Evolutionary conservation across 2,797 vertebrate species (phyloP).

Genomic region (Characodon lateralis): DNA sequence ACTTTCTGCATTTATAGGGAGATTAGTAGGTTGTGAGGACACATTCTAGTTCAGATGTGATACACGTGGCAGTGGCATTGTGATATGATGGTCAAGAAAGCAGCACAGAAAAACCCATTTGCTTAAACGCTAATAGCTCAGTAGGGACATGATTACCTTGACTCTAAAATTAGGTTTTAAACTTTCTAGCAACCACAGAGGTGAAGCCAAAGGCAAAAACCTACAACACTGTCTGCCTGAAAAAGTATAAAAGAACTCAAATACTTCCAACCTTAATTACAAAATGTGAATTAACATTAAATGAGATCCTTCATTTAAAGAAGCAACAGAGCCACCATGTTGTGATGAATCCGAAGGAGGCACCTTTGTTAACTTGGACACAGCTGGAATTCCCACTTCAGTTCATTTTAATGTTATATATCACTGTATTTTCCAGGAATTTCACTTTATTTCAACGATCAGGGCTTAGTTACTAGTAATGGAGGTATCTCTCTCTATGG

Average conservation of each 20-base stretch:
- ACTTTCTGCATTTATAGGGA: not conserved
- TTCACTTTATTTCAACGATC: slow-evolving; percentile 48
- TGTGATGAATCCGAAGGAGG: slow-evolving; percentile 21
- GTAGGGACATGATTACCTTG: not conserved
- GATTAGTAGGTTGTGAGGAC: not conserved
- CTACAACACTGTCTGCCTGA: not conserved
- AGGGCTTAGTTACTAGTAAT: slow-evolving; percentile 41
- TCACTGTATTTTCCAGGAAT: slow-evolving; percentile 28
- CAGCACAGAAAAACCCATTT: not conserved
- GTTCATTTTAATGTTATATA: slow-evolving; percentile 28
- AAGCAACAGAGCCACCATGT: not conserved
- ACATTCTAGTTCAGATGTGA: not conserved
- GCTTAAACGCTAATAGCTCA: not conserved
- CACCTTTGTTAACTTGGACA: slow-evolving; percentile 32
- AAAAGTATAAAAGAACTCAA: not conserved
- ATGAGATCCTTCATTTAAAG: not conserved
- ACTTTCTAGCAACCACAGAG: not conserved
- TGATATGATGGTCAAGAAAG: not conserved
- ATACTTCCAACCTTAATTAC: slow-evolving; percentile 14
- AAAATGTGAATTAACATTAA: not conserved
- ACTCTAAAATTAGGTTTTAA: not conserved
- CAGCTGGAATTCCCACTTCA: slow-evolving; percentile 10
- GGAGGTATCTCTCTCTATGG: slow-evolving; percentile 33
- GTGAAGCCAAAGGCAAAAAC: not conserved
- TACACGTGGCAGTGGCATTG: not conserved